phyloP scores from a whole-genome alignment of 2,888 invertebrate species.

The Polylopha cassiicola region DNA sequence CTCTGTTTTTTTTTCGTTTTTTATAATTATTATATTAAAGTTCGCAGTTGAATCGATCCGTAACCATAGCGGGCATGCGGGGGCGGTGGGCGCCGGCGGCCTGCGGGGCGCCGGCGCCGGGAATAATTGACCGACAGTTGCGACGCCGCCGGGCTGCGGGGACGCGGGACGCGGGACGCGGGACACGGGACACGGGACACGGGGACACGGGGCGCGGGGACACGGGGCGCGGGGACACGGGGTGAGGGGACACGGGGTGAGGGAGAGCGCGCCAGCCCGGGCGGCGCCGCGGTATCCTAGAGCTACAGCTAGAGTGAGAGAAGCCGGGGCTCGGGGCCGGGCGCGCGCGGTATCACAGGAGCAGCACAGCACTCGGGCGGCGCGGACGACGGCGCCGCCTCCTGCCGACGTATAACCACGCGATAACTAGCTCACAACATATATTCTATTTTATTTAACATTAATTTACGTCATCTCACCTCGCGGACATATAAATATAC shows the following conservation, averaged over 20 bases:
- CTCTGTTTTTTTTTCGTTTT: conserved; percentile 52
- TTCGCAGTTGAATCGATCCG: conserved; percentile 58
- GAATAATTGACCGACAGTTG: conserved; percentile 71
- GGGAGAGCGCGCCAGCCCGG: conserved; percentile 7
- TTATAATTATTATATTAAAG: conserved; percentile 40
- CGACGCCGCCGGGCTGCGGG: conserved; percentile 36
- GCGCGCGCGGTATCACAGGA: conserved; percentile 50
- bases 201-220: conserved; percentile 3
- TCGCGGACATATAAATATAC: conserved; percentile 40
- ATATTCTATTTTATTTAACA: conserved; percentile 47
- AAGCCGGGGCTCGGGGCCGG: conserved; percentile 30
- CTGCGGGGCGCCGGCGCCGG: conserved; percentile 35
- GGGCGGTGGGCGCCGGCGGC: conserved; percentile 45
- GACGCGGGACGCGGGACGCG: conserved; percentile 17
- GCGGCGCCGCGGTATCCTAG: too few relatives aligned
- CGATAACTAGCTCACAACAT: conserved; percentile 50
- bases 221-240: conserved; percentile 20
- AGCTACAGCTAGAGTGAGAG: too few relatives aligned
- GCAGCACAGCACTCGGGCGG: conserved; percentile 44
- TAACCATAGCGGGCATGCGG: conserved; percentile 51
- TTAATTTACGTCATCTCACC: conserved; percentile 39
- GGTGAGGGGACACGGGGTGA: conserved; percentile 12
- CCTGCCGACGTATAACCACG: conserved; percentile 47
- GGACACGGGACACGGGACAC: conserved; percentile 10
- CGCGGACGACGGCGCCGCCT: conserved; percentile 27